Conservation (phyloP, 2,888 invertebrate genomes). For the Synergus laeviventris region DNA sequence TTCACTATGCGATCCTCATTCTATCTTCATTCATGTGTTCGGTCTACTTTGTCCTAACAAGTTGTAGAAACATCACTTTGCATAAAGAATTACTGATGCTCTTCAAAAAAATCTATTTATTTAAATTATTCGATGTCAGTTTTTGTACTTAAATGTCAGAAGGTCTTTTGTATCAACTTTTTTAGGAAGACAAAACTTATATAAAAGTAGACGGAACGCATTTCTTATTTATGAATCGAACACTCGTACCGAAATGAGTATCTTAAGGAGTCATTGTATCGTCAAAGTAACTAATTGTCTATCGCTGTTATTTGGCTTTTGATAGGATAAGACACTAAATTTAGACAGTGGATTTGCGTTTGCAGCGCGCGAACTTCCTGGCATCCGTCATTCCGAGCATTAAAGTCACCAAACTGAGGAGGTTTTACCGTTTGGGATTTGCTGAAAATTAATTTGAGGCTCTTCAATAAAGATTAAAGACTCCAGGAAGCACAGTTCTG, state of each 20-base stretch:
- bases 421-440: neutral
- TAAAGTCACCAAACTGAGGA: constrained; percentile 38
- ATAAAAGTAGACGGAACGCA: neutral
- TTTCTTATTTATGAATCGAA: constrained; percentile 17
- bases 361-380: neutral
- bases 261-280: constrained; percentile 29
- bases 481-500: constrained; percentile 6
- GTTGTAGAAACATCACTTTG: neutral
- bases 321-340: constrained; percentile 33
- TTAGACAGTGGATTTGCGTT: constrained; percentile 27
- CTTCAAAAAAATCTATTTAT: neutral
- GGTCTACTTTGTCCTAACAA: constrained; percentile 27
- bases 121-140: constrained; percentile 21
- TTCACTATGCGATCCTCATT: constrained; percentile 32
- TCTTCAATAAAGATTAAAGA: neutral
- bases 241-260: constrained; percentile 32
- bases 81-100: neutral
- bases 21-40: constrained; percentile 26
- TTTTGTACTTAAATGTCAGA: constrained; percentile 25
- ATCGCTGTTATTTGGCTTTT: constrained; percentile 33
- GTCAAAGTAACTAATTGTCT: constrained; percentile 33
- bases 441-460: neutral
- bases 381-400: constrained; percentile 37
- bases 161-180: neutral
- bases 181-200: neutral